Evolutionary conservation across 2,888 invertebrate species (phyloP).

Genomic region (Microplitis manilae): DNA sequence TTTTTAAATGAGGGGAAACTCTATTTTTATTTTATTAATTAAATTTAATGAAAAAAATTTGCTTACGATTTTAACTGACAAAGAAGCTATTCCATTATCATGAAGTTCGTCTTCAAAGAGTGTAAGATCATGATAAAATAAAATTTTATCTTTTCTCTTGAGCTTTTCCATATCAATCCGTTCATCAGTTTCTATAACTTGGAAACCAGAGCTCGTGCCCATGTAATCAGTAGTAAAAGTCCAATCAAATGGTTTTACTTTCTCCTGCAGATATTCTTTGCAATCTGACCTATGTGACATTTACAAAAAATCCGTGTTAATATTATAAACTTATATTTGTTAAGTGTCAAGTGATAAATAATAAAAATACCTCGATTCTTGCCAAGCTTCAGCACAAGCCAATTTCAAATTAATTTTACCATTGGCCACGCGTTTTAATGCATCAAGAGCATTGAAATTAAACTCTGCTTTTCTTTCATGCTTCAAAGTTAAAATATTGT

Average conservation of each 20-base stretch:
- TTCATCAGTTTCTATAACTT: slow-evolving; percentile 79
- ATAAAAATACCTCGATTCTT: slow-evolving; percentile 82
- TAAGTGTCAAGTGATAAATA: too few species aligned
- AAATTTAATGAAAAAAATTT: slow-evolving; percentile 9
- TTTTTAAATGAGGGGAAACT: too few species aligned
- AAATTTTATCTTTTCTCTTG: slow-evolving; percentile 90
- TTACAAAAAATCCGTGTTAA: not conserved
- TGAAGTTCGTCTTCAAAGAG: slow-evolving; percentile 98
- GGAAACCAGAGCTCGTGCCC: slow-evolving; percentile 81
- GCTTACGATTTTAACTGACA: slow-evolving; percentile 93
- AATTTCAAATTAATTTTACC: slow-evolving; percentile 85
- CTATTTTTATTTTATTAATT: not conserved
- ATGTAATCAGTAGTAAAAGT: slow-evolving; percentile 95
- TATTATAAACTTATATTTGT: too few species aligned
- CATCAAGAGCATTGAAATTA: slow-evolving; percentile 92
- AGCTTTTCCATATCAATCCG: slow-evolving; percentile 90
- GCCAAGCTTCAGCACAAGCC: slow-evolving; percentile 93
- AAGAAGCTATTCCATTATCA: slow-evolving; percentile 95
- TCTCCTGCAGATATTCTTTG: slow-evolving; percentile 77
- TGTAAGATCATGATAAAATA: slow-evolving; percentile 94
- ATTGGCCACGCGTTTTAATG: slow-evolving; percentile 85
- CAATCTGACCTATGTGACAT: slow-evolving; percentile 76
- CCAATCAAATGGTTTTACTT: slow-evolving; percentile 96
- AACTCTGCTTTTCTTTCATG: slow-evolving; percentile 81
- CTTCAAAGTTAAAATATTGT: slow-evolving; percentile 83